These are phyloP conservation scores for Himalopsyche japonica DNA, from an alignment of 2,888 invertebrate genomes.

Conservation along the genomic window DNA sequence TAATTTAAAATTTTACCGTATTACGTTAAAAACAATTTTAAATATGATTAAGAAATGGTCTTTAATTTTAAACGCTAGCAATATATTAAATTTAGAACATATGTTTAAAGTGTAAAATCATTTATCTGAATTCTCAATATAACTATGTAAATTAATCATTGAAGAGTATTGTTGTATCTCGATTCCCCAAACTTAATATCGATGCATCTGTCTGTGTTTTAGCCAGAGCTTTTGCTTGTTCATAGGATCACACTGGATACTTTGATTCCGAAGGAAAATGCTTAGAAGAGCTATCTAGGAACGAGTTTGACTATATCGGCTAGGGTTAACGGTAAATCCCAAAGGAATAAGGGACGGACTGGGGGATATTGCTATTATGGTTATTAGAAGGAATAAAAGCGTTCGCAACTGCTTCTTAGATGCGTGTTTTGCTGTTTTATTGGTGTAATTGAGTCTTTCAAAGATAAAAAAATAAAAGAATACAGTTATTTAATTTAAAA, in stretches of 20 bases:
- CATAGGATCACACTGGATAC: neutral
- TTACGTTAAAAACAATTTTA: too few relatives aligned
- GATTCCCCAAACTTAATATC: neutral
- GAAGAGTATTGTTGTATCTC: neutral
- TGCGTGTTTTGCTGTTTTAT: neutral
- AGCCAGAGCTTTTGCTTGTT: neutral
- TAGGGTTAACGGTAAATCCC: neutral
- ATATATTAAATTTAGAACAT: too few relatives aligned
- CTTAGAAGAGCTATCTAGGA: neutral
- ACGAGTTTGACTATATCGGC: conserved; percentile 1
- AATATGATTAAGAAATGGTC: too few relatives aligned
- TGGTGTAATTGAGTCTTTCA: neutral
- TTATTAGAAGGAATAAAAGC: neutral
- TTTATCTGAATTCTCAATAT: neutral
- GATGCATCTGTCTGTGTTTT: neutral
- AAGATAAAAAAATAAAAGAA: neutral
- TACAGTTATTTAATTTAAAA: too few relatives aligned
- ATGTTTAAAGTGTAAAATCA: too few relatives aligned
- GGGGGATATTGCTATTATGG: neutral
- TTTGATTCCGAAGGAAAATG: conserved; percentile 1
- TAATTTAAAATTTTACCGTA: too few relatives aligned
- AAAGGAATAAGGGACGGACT: neutral
- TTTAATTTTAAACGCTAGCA: too few relatives aligned
- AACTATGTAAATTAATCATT: neutral
- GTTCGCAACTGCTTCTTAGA: neutral